A percentile compares a stretch with the other conserved stretches of the same genome.
Evolutionary conservation across 2,113 vertebrate species (phyloP).

Genomic region (Candoia aspera): DNA sequence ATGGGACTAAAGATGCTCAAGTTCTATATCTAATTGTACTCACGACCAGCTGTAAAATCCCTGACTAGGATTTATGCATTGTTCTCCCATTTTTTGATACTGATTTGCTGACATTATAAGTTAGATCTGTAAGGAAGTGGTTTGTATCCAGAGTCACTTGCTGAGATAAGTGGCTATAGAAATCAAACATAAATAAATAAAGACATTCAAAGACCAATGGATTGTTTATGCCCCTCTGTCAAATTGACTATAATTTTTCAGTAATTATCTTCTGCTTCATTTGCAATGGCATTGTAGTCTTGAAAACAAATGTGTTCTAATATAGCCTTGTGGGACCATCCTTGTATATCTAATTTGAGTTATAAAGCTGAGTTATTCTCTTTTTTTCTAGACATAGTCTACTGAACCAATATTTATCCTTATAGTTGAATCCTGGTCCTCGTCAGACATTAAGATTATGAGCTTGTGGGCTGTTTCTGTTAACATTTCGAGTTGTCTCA

Average conservation of each 20-base stretch:
- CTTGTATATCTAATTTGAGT: background rate
- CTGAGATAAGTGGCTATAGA: no score
- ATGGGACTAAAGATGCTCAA: background rate
- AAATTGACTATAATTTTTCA: background rate
- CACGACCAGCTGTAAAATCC: background rate
- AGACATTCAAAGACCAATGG: background rate
- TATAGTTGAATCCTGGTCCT: background rate
- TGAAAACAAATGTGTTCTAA: background rate
- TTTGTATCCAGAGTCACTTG: background rate
- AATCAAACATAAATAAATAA: no score
- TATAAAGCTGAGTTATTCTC: background rate
- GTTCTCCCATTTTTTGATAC: background rate
- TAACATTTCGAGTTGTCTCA: background rate
- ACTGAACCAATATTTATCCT: background rate
- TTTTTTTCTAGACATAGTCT: background rate
- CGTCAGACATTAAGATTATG: background rate
- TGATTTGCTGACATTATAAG: background rate
- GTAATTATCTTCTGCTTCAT: background rate
- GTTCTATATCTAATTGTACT: background rate
- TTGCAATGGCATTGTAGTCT: background rate
- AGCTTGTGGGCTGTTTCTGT: background rate
- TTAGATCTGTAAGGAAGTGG: background rate
- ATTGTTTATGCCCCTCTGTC: background rate
- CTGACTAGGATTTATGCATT: background rate
- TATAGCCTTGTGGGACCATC: background rate